phyloP scores from a whole-genome alignment of 2,888 invertebrate species.

The Yponomeuta evonymella region DNA sequence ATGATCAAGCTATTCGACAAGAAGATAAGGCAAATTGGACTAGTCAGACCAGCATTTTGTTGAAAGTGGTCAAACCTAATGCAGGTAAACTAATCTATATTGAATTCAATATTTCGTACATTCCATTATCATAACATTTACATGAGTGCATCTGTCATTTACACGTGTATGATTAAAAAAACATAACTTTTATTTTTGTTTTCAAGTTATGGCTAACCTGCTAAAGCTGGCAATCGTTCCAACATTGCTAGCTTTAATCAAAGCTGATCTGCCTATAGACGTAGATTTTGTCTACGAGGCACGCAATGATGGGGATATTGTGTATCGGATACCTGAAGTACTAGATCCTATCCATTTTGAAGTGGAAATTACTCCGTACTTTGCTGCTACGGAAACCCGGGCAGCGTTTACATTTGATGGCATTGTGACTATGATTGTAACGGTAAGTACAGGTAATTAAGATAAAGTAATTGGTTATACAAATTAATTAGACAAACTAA shows the following conservation, averaged over 20 bases:
- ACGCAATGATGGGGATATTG: slow-evolving; percentile 29
- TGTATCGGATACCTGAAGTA: slow-evolving; percentile 56
- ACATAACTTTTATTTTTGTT: slow-evolving; percentile 22
- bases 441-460: slow-evolving; percentile 34
- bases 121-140: too few relatives aligned
- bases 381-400: slow-evolving; percentile 45
- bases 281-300: slow-evolving; percentile 26
- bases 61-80: background rate
- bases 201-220: slow-evolving; percentile 38
- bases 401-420: slow-evolving; percentile 67
- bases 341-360: slow-evolving; percentile 71
- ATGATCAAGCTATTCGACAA: background rate
- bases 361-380: slow-evolving; percentile 71
- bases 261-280: slow-evolving; percentile 47
- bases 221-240: slow-evolving; percentile 36
- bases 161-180: background rate
- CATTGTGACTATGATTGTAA: slow-evolving; percentile 47
- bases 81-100: background rate
- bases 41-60: background rate
- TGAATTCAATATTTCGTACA: background rate
- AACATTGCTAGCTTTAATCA: slow-evolving; percentile 37
- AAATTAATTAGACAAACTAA: too few relatives aligned
- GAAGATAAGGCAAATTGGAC: background rate
- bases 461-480: background rate
- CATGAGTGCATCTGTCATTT: too few relatives aligned